Conservation (phyloP, 2,888 invertebrate species). For the Pollenia griseotomentosa region DNA sequence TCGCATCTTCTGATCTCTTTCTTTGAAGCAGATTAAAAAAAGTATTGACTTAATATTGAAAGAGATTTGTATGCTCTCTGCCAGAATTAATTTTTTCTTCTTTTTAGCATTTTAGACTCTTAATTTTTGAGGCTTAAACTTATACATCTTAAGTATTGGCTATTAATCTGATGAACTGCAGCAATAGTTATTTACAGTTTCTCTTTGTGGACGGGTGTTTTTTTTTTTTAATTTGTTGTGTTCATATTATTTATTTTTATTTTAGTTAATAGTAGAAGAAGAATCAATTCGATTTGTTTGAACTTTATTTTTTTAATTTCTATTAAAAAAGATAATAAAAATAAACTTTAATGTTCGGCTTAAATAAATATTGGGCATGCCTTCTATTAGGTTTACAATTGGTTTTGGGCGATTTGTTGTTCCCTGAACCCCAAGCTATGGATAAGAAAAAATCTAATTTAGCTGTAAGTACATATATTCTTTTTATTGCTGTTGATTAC, state of each 20-base stretch:
- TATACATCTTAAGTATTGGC: conserved; percentile 3
- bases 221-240: background rate
- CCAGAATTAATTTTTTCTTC: background rate
- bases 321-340: background rate
- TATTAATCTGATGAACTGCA: background rate
- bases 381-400: conserved; percentile 53
- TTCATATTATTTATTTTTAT: background rate
- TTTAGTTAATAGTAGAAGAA: conserved; percentile 6
- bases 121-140: background rate
- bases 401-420: conserved; percentile 77
- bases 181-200: conserved; percentile 47
- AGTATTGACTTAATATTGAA: conserved; percentile 41
- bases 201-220: conserved; percentile 31
- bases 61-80: conserved; percentile 9
- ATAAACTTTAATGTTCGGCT: conserved; percentile 34
- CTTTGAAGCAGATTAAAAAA: conserved; percentile 8
- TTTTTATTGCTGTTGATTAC: no score
- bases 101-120: background rate
- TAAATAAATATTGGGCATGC: conserved; percentile 44
- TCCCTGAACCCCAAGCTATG: conserved; percentile 78
- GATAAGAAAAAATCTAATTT: conserved; percentile 80
- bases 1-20: conserved; percentile 29
- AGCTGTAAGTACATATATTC: conserved; percentile 76
- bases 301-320: background rate
- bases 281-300: conserved; percentile 19